Base-by-base conservation (phyloP, 1,140 invertebrate species). In the Drosophila nigromelanica region DNA sequence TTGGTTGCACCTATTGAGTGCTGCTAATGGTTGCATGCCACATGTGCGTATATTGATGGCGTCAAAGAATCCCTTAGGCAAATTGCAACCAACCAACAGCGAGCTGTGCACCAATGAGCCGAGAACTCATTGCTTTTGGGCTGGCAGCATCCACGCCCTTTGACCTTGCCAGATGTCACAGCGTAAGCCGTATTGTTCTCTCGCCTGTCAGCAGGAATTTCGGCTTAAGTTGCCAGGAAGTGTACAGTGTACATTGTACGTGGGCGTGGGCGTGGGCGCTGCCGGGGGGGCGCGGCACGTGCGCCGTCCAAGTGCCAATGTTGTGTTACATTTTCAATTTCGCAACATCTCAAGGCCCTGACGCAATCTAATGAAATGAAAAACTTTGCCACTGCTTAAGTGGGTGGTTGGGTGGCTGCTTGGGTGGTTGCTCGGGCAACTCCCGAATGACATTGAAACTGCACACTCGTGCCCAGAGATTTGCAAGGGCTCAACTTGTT, bases 81-180 rank as follows among this genome's bases (percentile, higher is more conserved):
- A 59, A 63, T 66, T 40, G 33, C 40, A 78, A 62, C 50, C 55
- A 68, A 51, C 56, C 78, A 77, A 78, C 55, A 42, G n/a, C 40
- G 15, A 33, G 42, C 48, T 80, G 80, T 80, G 80, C 80, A 80
- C 76, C 79, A 52, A 24, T 12, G n/a, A 43, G 11, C 11, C 8
- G 15, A 10, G 10, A n/a, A 30, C 5, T 5, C 6, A 24, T 24
- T 10, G 10, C 60, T 18, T 15, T 3, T 35, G 14, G 24, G 21
- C 11, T 30, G 27, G 58, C 66, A 73, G 64, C 71, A 63, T 51
- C 45, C 51, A 40, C 73, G 54, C 62, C 63, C 60, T 51, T 58
- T 82, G 83, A 87, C 82, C 82, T 87, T 87, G 82, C 63, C 68
- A 71, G 81, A 87, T 87, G 82, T 87, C 82, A 87, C 45, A 67